Base-by-base conservation (phyloP, 2,113 vertebrate species). In the Piaya cayana region DNA sequence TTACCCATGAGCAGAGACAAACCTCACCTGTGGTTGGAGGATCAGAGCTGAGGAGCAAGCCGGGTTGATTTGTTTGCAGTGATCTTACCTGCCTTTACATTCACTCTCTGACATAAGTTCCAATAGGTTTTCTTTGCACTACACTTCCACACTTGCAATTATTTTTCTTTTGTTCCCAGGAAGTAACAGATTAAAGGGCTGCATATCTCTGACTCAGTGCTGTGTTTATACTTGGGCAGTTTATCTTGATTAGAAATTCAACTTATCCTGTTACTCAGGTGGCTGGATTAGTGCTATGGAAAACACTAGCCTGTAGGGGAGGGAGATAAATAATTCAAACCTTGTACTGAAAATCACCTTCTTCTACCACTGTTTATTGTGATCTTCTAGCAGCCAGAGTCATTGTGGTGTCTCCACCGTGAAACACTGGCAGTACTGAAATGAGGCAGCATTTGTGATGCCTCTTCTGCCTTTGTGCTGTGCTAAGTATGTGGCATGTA, bases 201-300 rank as follows among this genome's bases (percentile, higher is more conserved):
- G 43, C 45, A 76, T 43, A 21, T n/a, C 9, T 56, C 50, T 4
- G 56, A 36, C 49, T 58, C 68, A 42, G 27, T 3, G 0, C 47
- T 22, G 14, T 67, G 55, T 89, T 88, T 86, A 30, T 23, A 59
- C 26, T 63, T 8, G 21, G 29, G 17, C 4, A 1, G 82, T 83
- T 76, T n/a, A 95, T 19, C 59, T 74, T 52, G 26, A 84, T 90
- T 75, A 43, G 65, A 92, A 94, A 94, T 75, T 80, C 85, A 82
- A n/a, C 39, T 39, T 81, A 74, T 80, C 29, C 71, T 75, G 1
- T 63, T 81, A 32, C 64, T 92, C 79, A 56, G 22, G 69, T 90
- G 49, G 69, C 76, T 78, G 29, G 68, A 74, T 70, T 85, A 76
- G 22, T 88, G 60, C 56, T 49, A 75, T 56, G 68, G 64, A 64